Evolutionary conservation across 2,113 vertebrate genomes (phyloP), one percentile per base, ranked within the genome.

Genomic region (Noturus placidus): DNA sequence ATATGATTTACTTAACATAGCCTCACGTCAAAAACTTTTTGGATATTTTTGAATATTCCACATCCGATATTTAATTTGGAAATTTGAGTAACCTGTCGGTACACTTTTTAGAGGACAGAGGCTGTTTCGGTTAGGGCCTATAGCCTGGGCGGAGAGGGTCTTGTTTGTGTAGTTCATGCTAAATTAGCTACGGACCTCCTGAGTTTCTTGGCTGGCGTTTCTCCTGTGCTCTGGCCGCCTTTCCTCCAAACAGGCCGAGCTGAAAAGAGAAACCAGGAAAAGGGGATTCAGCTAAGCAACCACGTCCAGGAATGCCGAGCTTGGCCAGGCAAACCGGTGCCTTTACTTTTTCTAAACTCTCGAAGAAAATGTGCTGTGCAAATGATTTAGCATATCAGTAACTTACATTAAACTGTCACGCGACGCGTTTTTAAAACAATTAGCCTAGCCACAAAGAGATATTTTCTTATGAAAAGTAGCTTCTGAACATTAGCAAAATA

Each of bases 241-340:
- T 88, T 90, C 72, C 89, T 89, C 83, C 76, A 87, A 82, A 61
- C 87, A 70, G 82, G 46, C 85, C 83, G 86, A 92, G 92, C 87
- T 93, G 91, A 92, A 91, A 91, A 90, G 88, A 88, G 92, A 90
- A 92, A 86, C 56, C 83, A 30, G 85, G 10, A 87, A 91, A 88
- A 94, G 91, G 91, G 94, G 92, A 92, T 93, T 92, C 92, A 92
- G 89, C 95, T 87, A 91, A 93, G 93, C 94, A 93, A 94, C 94
- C 87, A 90, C 35, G 91, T 84, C 77, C 87, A 92, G 93, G 94
- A 95, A 95, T 94, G 93, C 93, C 91, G 94, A 93, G 92, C 90
- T 94, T 94, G 93, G 94, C 93, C 93, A 38, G 80, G 46, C 52
- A 88, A 76, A 80, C 74, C 87, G 11, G 52, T n/a, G 82, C 90